Percentiles rank a stretch among this genome's conserved stretches.
Evolutionary conservation across 2,888 invertebrate genomes (phyloP).

Genomic region (Linnaemya vulpina): DNA sequence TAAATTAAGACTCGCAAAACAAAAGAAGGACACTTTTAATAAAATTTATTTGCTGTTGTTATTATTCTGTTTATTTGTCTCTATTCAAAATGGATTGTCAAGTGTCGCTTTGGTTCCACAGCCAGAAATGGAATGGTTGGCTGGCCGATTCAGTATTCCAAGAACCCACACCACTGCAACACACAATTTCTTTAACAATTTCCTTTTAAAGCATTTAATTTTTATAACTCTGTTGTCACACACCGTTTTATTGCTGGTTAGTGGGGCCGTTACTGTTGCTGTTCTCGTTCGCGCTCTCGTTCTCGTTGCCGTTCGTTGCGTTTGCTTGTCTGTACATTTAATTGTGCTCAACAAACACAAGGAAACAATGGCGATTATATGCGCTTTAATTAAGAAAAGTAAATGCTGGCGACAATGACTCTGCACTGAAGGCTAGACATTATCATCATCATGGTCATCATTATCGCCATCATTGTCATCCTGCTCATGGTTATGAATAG

Average conservation of each 20-base stretch:
- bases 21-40: constrained; percentile 1
- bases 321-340: constrained; percentile 25
- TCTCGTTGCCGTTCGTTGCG: too few relatives aligned
- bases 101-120: neutral
- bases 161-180: neutral
- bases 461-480: neutral
- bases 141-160: neutral
- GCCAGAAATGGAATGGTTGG: neutral
- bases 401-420: constrained; percentile 38
- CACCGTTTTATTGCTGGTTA: constrained; percentile 19
- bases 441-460: neutral
- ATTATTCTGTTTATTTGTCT: neutral
- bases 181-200: too few relatives aligned
- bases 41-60: constrained; percentile 15
- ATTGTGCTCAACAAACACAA: constrained; percentile 33
- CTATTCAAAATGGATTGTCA: neutral
- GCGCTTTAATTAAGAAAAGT: constrained; percentile 55
- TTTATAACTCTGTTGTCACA: constrained; percentile 19
- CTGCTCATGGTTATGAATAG: neutral
- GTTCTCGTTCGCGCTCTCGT: too few relatives aligned
- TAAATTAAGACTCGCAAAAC: neutral
- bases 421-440: neutral
- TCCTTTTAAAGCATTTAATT: constrained; percentile 29
- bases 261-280: constrained; percentile 11
- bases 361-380: constrained; percentile 35